Evolutionary conservation across 2,797 vertebrate genomes (phyloP).

Genomic region (Alosa sapidissima): DNA sequence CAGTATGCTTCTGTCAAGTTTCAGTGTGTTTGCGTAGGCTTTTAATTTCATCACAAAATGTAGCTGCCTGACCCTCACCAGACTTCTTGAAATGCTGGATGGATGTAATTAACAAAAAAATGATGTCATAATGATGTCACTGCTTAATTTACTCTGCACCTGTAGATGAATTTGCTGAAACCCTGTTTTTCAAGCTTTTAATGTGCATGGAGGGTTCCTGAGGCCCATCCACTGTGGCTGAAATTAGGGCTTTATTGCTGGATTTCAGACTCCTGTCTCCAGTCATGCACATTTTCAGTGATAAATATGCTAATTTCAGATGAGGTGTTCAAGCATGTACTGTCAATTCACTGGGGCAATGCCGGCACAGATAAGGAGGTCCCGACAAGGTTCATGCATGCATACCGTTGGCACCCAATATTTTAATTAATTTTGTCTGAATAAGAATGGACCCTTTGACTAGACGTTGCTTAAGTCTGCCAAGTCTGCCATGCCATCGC

Average conservation of each 20-base stretch:
- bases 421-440: slow-evolving; percentile 41
- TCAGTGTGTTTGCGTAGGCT: background rate
- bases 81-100: background rate
- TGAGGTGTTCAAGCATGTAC: slow-evolving; percentile 43
- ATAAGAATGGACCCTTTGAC: slow-evolving; percentile 37
- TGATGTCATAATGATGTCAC: too few relatives aligned
- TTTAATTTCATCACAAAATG: background rate
- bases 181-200: slow-evolving; percentile 23
- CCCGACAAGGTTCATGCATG: slow-evolving; percentile 46
- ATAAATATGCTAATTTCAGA: slow-evolving; percentile 57
- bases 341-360: slow-evolving; percentile 42
- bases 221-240: slow-evolving; percentile 26
- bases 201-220: slow-evolving; percentile 35
- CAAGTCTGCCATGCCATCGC: slow-evolving; percentile 30
- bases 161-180: background rate
- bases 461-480: slow-evolving; percentile 33
- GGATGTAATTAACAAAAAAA: background rate
- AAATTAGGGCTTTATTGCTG: slow-evolving; percentile 39
- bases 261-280: slow-evolving; percentile 28
- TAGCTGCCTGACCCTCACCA: background rate
- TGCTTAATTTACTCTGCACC: background rate
- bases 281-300: slow-evolving; percentile 40
- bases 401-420: slow-evolving; percentile 35
- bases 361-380: slow-evolving; percentile 42
- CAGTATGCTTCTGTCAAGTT: too few relatives aligned